Conservation (phyloP, 2,113 vertebrate genomes). For the Corynorhinus townsendii region DNA sequence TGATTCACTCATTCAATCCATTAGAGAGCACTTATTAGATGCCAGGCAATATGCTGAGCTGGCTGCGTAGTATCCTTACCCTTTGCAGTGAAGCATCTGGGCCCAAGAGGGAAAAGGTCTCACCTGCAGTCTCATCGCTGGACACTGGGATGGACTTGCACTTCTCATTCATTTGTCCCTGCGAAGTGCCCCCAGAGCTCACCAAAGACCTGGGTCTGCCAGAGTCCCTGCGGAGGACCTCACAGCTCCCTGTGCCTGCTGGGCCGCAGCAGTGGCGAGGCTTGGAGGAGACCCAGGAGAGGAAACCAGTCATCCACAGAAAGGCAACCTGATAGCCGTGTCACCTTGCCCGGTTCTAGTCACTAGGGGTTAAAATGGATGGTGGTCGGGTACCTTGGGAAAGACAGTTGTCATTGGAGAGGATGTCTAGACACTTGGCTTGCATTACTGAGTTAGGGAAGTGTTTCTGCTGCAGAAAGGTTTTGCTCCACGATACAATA, state of each 20-base stretch:
- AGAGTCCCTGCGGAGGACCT: not conserved
- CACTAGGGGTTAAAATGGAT: not conserved
- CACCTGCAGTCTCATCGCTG: not conserved
- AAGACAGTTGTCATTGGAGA: not conserved
- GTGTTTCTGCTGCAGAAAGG: not conserved
- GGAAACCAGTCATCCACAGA: not conserved
- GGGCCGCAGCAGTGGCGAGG: no score
- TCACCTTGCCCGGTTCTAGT: not conserved
- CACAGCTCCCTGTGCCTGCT: not conserved
- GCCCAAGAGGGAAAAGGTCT: not conserved
- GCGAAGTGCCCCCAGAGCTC: not conserved
- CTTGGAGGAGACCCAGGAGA: not conserved
- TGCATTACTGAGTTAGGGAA: not conserved
- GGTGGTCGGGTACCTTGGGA: not conserved
- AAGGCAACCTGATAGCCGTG: not conserved
- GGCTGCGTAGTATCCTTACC: not conserved
- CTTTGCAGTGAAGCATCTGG: not conserved
- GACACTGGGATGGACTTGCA: not conserved
- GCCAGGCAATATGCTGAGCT: not conserved
- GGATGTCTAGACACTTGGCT: not conserved
- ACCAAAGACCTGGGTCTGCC: not conserved
- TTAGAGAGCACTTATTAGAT: not conserved
- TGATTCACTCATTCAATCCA: not conserved
- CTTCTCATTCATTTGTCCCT: no score
- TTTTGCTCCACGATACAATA: constrained; percentile 24